Percentiles rank a stretch among this genome's conserved stretches.
These are phyloP conservation scores for Calephelis perditalis DNA, from an alignment of 2,888 invertebrate species.

Conservation along the genomic window DNA sequence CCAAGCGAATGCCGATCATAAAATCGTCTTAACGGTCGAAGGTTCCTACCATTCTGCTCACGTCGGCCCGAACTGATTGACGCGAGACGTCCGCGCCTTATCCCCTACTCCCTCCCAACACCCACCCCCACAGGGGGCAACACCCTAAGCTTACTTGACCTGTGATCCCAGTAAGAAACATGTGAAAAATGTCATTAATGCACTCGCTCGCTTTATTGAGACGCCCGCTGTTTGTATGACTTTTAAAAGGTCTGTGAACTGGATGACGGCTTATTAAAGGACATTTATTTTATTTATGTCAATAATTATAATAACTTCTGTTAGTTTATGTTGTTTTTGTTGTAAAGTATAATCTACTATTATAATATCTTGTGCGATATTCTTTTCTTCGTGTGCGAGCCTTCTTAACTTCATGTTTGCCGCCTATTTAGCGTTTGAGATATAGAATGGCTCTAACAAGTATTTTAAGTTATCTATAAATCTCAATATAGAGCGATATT, in stretches of 20 bases:
- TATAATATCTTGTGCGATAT: too few species aligned
- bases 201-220: conserved; percentile 45
- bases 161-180: conserved; percentile 62
- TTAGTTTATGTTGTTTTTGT: background rate
- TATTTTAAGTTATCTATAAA: too few species aligned
- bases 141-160: conserved; percentile 51
- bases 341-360: too few species aligned
- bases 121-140: conserved; percentile 31
- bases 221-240: conserved; percentile 18
- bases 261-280: background rate
- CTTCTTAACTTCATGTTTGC: too few species aligned
- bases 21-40: conserved; percentile 52
- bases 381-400: too few species aligned
- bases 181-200: conserved; percentile 77
- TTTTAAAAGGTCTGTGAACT: conserved; percentile 11
- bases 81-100: conserved; percentile 71
- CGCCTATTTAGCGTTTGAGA: too few species aligned
- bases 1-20: conserved; percentile 39
- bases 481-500: too few species aligned
- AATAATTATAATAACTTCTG: background rate
- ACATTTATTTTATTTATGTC: background rate
- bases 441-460: too few species aligned
- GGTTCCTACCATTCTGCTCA: conserved; percentile 61
- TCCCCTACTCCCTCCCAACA: conserved; percentile 26
- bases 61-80: conserved; percentile 73